Conservation (phyloP, 2,113 vertebrate species). For the Gobio gobio region DNA sequence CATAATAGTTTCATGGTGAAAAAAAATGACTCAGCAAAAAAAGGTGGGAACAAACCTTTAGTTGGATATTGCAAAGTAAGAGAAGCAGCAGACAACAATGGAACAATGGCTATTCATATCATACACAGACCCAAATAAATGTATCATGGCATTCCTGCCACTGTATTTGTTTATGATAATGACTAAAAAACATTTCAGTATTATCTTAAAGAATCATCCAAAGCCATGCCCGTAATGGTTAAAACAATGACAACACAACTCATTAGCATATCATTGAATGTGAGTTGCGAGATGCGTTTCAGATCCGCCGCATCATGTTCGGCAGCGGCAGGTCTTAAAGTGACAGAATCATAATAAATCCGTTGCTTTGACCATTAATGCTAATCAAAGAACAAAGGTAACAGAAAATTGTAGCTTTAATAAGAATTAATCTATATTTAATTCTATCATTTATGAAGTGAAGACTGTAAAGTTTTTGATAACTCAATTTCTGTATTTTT, state of each 20-base stretch:
- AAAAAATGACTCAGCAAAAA: slow-evolving; percentile 28
- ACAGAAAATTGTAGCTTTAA: no score
- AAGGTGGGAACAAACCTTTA: slow-evolving; percentile 13
- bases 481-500: no score
- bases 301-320: no score
- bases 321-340: no score
- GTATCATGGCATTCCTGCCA: background rate
- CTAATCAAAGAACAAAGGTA: no score
- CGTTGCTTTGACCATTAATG: no score
- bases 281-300: no score
- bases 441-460: no score
- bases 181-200: background rate
- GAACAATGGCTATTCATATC: slow-evolving; percentile 9
- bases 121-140: background rate
- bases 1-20: slow-evolving; percentile 29
- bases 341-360: no score
- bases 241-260: background rate
- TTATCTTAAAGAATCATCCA: background rate
- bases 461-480: no score
- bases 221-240: background rate
- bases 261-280: background rate
- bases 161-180: background rate
- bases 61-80: background rate
- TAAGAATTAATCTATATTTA: no score
- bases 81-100: slow-evolving; percentile 1